Percentiles rank a stretch among this genome's conserved stretches.
Evolutionary conservation across 2,888 invertebrate species (phyloP).

Genomic region (Monopis laevigella): DNA sequence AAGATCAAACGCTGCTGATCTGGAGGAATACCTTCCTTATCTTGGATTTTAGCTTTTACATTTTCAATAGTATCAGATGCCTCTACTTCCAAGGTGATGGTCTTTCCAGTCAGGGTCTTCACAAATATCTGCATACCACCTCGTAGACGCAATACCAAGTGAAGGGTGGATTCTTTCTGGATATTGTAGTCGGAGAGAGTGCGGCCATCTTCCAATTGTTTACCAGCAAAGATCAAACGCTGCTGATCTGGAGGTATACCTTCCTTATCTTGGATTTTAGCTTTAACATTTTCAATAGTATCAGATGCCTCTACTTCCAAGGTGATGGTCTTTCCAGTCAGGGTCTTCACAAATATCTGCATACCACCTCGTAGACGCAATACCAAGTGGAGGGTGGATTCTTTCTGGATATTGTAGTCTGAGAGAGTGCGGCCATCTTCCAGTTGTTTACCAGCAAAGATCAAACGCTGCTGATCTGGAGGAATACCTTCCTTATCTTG

Average conservation of each 20-base stretch:
- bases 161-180: conserved; percentile 20
- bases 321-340: conserved; percentile 21
- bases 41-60: conserved; percentile 20
- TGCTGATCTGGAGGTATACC: conserved; percentile 21
- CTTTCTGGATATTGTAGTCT: conserved; percentile 23
- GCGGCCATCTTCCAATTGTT: conserved; percentile 20
- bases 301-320: conserved; percentile 20
- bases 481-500: conserved; percentile 24
- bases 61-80: conserved; percentile 19
- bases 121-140: conserved; percentile 21
- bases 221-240: conserved; percentile 19
- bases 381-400: conserved; percentile 20
- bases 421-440: conserved; percentile 23
- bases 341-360: conserved; percentile 21
- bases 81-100: conserved; percentile 19
- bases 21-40: conserved; percentile 20
- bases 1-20: conserved; percentile 20
- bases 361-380: conserved; percentile 20
- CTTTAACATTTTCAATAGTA: conserved; percentile 21
- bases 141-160: conserved; percentile 18
- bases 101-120: conserved; percentile 19
- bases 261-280: conserved; percentile 21
- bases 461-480: conserved; percentile 22
- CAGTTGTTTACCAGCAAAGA: conserved; percentile 23
- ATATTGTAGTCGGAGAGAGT: conserved; percentile 20